Percentiles rank a stretch among this genome's conserved stretches.
These are phyloP conservation scores for Eulemur mongoz DNA, from an alignment of 2,797 vertebrate species.

Conservation along the genomic window DNA sequence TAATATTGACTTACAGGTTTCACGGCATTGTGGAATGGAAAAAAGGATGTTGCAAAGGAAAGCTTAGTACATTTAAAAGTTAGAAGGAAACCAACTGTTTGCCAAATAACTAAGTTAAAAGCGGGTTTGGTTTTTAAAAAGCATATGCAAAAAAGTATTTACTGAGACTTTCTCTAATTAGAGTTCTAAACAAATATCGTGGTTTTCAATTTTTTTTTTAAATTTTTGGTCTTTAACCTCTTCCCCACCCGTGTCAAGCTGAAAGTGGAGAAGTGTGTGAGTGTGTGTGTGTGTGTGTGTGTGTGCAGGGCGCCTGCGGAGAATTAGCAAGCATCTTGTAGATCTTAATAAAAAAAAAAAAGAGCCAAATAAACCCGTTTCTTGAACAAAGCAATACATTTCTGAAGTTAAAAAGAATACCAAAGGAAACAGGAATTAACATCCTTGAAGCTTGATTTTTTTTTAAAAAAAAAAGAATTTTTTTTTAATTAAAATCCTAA, in stretches of 20 bases:
- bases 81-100: slow-evolving; percentile 18
- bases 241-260: neutral
- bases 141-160: slow-evolving; percentile 42
- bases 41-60: slow-evolving; percentile 24
- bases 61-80: slow-evolving; percentile 37
- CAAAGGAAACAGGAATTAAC: slow-evolving; percentile 54
- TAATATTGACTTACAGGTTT: slow-evolving; percentile 38
- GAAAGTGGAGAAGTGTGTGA: neutral
- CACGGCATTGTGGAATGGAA: slow-evolving; percentile 2
- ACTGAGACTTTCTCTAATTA: slow-evolving; percentile 32
- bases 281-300: neutral
- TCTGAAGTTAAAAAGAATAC: slow-evolving; percentile 62
- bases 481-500: slow-evolving; percentile 64
- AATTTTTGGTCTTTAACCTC: neutral
- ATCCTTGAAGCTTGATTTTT: neutral
- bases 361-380: slow-evolving; percentile 54
- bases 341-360: neutral
- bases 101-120: slow-evolving; percentile 48
- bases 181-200: slow-evolving; percentile 52
- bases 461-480: neutral
- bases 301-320: neutral
- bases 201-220: neutral
- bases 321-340: slow-evolving; percentile 22
- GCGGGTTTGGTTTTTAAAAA: slow-evolving; percentile 4
- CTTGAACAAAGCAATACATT: slow-evolving; percentile 41